phyloP scores from a whole-genome alignment of 1,140 invertebrate species.

The Caenorhabditis brenneri region DNA sequence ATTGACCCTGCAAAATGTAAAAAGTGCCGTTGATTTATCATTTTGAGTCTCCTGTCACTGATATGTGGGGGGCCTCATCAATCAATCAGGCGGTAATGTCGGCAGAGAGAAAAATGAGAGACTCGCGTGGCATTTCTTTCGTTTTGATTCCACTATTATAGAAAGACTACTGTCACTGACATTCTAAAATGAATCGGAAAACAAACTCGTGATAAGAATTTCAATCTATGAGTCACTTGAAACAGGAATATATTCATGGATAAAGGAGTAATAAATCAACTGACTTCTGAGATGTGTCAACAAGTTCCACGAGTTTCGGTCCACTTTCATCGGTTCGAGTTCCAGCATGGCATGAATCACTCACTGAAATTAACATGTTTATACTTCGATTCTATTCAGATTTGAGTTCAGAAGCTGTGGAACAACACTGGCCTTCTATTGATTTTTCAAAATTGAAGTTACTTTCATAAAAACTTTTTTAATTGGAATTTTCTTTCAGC shows the following conservation, averaged over 20 bases:
- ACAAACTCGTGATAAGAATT: neutral
- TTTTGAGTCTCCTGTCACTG: slow-evolving; percentile 24
- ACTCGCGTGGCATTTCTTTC: neutral
- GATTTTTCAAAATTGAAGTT: no score
- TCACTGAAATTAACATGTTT: slow-evolving; percentile 13
- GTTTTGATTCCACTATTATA: neutral
- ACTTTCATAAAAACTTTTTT: no score
- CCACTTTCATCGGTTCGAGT: slow-evolving; percentile 34
- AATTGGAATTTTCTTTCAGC: no score
- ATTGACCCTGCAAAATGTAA: neutral
- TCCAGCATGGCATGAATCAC: slow-evolving; percentile 10
- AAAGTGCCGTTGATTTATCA: neutral
- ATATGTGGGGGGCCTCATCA: neutral
- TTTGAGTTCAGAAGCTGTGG: neutral
- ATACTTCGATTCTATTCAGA: no score
- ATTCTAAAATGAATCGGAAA: neutral
- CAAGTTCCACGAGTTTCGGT: slow-evolving; percentile 24
- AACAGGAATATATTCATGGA: neutral
- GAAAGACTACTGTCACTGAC: neutral
- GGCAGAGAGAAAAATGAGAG: slow-evolving; percentile 18
- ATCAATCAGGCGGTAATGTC: slow-evolving; percentile 29
- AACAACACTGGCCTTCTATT: no score
- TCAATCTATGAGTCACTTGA: neutral
- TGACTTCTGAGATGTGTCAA: neutral
- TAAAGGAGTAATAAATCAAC: neutral